Conservation (phyloP, 2,888 invertebrate species). For the Parelbella ahira region DNA sequence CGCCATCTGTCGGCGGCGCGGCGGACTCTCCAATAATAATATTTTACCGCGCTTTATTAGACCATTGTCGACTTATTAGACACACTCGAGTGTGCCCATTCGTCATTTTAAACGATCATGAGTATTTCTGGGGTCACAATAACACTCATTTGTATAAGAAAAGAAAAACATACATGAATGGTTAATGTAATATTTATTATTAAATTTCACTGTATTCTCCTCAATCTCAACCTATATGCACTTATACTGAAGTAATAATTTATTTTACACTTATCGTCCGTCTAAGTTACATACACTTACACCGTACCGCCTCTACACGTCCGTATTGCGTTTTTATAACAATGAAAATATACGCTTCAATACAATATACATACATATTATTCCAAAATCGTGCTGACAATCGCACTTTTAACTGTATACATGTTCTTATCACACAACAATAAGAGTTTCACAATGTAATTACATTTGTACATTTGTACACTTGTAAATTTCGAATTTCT, state of each 20-base stretch:
- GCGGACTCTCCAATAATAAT: constrained; percentile 44
- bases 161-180: constrained; percentile 43
- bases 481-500: constrained; percentile 37
- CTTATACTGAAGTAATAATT: constrained; percentile 74
- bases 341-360: constrained; percentile 56
- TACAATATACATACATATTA: constrained; percentile 27
- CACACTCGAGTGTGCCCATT: constrained; percentile 48
- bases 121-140: constrained; percentile 37
- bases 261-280: constrained; percentile 71
- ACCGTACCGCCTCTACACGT: constrained; percentile 50
- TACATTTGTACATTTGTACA: constrained; percentile 33
- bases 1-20: constrained; percentile 38
- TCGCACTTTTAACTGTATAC: constrained; percentile 37
- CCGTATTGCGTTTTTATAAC: constrained; percentile 66
- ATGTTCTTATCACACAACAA: constrained; percentile 29
- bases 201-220: constrained; percentile 77
- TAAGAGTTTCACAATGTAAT: constrained; percentile 14
- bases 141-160: constrained; percentile 15
- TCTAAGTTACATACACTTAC: constrained; percentile 59
- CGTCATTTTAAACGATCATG: constrained; percentile 47
- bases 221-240: constrained; percentile 75
- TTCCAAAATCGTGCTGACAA: constrained; percentile 42
- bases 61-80: constrained; percentile 52
- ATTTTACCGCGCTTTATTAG: constrained; percentile 51
- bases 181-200: constrained; percentile 79